A percentile compares a stretch with the other conserved stretches of the same genome.
Conservation (phyloP, 2,888 invertebrate genomes). For the Teinopalpus imperialis region DNA sequence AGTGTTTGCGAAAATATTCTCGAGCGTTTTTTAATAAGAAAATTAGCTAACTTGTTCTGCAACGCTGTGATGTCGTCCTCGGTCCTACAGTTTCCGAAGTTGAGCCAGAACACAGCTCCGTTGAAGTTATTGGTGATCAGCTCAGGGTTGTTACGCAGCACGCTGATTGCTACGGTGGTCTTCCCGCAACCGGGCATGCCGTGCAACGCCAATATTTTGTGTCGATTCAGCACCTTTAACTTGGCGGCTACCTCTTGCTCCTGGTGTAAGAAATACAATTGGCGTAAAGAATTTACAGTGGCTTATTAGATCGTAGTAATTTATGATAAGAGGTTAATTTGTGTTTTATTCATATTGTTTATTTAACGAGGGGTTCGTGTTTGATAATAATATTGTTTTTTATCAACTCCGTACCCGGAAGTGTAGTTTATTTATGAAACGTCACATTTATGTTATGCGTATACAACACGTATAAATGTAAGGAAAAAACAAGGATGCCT, state of each 20-base stretch:
- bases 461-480: no score
- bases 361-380: neutral
- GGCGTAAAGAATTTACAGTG: no score
- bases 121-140: constrained; percentile 78
- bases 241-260: constrained; percentile 70
- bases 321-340: no score
- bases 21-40: no score
- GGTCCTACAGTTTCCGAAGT: constrained; percentile 74
- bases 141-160: constrained; percentile 73
- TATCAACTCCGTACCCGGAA: no score
- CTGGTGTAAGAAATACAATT: constrained; percentile 46
- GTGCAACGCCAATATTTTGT: constrained; percentile 83
- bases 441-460: no score
- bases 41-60: constrained; percentile 64
- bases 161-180: constrained; percentile 84
- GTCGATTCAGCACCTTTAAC: constrained; percentile 69
- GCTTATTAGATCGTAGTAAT: no score
- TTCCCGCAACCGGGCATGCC: constrained; percentile 91
- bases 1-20: no score
- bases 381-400: no score
- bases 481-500: no score
- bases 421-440: no score
- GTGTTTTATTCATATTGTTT: constrained; percentile 6
- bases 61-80: constrained; percentile 70
- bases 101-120: constrained; percentile 81